Percentiles rank a stretch among this genome's conserved stretches.
Evolutionary conservation across 2,113 vertebrate genomes (phyloP).

Genomic region (Nycticryphes semicollaris): DNA sequence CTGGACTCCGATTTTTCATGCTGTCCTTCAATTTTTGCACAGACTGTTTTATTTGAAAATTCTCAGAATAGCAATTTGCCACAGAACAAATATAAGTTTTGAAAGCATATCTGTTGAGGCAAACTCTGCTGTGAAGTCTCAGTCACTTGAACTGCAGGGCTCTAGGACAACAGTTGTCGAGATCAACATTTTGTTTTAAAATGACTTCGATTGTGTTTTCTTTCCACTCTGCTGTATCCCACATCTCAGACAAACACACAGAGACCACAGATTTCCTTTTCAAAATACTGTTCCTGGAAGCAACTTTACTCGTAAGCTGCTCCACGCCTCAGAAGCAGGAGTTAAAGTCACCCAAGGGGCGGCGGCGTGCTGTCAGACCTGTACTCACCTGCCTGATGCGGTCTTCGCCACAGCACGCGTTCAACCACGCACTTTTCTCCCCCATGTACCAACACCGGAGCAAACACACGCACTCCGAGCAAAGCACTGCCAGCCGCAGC

Average conservation of each 20-base stretch:
- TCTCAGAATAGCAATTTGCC: not conserved
- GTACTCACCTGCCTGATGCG: not conserved
- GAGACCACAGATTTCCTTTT: not conserved
- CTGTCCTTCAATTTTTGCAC: not conserved
- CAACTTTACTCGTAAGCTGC: not conserved
- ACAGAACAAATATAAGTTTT: not conserved
- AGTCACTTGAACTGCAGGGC: not conserved
- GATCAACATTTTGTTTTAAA: not conserved
- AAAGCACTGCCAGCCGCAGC: fast-evolving
- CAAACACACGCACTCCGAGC: not conserved
- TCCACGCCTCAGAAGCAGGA: not conserved
- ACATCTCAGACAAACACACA: not conserved
- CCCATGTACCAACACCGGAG: not conserved
- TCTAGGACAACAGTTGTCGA: not conserved
- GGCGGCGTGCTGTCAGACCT: not conserved
- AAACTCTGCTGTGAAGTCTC: not conserved
- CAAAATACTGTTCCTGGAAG: not conserved
- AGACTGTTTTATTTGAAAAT: not conserved
- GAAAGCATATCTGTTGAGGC: not conserved
- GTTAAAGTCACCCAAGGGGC: fast-evolving
- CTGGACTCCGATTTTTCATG: fast-evolving
- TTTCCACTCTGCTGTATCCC: not conserved
- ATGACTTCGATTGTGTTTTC: fast-evolving
- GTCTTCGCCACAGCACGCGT: not conserved
- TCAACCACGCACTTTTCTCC: not conserved